Evolutionary conservation across 2,797 vertebrate genomes (phyloP).

Genomic region (Florisuga fusca): DNA sequence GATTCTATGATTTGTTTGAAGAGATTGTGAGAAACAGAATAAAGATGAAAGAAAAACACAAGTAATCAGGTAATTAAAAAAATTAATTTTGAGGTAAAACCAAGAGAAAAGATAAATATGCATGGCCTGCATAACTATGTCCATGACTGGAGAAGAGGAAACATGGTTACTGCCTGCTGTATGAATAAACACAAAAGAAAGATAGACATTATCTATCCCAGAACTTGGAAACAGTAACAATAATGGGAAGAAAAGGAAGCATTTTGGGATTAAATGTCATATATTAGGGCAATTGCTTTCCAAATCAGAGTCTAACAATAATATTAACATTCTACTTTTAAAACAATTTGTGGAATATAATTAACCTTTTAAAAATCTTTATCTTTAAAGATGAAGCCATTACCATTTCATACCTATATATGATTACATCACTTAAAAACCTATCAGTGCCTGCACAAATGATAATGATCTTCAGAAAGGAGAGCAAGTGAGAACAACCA

Average conservation of each 20-base stretch:
- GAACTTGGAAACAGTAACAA: background rate
- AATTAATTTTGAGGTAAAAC: background rate
- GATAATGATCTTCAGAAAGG: slow-evolving; percentile 9
- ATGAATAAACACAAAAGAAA: background rate
- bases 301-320: slow-evolving; percentile 12
- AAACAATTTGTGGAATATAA: slow-evolving; percentile 56
- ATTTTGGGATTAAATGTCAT: background rate
- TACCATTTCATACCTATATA: slow-evolving; percentile 26
- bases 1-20: background rate
- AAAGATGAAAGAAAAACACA: background rate
- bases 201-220: background rate
- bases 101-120: background rate
- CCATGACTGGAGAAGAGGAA: background rate
- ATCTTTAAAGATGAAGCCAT: slow-evolving; percentile 48
- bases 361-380: slow-evolving; percentile 54
- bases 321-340: slow-evolving; percentile 42
- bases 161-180: background rate
- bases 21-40: background rate
- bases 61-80: background rate
- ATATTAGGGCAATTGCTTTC: slow-evolving; percentile 28
- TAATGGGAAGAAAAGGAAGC: background rate
- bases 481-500: slow-evolving; percentile 13
- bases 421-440: slow-evolving; percentile 58
- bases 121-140: background rate
- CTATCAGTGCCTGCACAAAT: slow-evolving; percentile 10